These are phyloP conservation scores for Sebastolobus altivelis DNA, from an alignment of 2,797 vertebrate genomes.

Conservation along the genomic window DNA sequence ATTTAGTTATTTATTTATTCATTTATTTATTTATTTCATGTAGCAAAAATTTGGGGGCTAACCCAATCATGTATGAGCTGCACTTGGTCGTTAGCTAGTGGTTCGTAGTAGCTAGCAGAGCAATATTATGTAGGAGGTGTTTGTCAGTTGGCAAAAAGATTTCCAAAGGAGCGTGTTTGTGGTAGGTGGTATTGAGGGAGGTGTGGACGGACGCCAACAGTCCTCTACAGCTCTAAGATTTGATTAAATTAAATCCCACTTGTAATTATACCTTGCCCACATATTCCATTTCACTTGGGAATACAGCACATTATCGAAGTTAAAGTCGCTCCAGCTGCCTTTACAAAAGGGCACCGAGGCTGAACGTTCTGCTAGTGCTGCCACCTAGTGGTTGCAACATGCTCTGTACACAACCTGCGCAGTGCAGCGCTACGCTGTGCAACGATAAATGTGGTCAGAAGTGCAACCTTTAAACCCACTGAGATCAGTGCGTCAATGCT, in stretches of 20 bases:
- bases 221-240: constrained; percentile 9
- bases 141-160: constrained; percentile 24
- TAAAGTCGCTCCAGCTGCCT: neutral
- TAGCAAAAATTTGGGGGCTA: fast-evolving
- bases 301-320: neutral
- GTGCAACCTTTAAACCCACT: neutral
- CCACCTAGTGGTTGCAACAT: neutral
- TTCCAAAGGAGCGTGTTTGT: neutral
- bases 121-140: constrained; percentile 21
- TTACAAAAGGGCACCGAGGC: neutral
- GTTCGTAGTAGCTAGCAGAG: constrained; percentile 14
- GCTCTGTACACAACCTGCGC: neutral
- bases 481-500: constrained; percentile 2
- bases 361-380: neutral
- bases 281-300: constrained; percentile 5
- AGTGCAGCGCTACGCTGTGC: neutral
- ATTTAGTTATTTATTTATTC: too few species aligned
- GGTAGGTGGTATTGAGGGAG: constrained; percentile 3
- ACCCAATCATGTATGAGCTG: constrained; percentile 6
- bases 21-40: too few species aligned
- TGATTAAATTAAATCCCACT: constrained; percentile 24
- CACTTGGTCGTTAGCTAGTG: constrained; percentile 29
- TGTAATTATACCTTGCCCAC: constrained; percentile 1
- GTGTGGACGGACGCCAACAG: constrained; percentile 5
- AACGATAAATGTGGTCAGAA: neutral